A percentile compares a stretch with the other conserved stretches of the same genome.
These are phyloP conservation scores for Tetheella fluctuosa DNA, from an alignment of 2,888 invertebrate genomes.

Conservation along the genomic window DNA sequence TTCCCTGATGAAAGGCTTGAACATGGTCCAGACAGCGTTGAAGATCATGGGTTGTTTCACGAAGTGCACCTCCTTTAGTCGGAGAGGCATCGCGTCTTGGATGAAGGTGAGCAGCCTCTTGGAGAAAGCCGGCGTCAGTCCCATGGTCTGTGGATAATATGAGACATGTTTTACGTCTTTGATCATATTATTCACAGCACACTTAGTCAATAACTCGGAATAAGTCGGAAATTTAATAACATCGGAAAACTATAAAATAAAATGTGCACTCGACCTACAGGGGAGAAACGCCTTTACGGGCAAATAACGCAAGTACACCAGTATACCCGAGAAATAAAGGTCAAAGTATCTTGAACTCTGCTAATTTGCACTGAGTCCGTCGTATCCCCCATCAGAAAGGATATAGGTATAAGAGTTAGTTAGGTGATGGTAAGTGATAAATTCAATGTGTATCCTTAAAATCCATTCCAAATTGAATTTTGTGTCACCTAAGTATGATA, in stretches of 20 bases:
- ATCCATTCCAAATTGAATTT: not conserved
- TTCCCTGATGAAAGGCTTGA: constrained; percentile 92
- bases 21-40: constrained; percentile 92
- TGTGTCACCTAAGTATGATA: not conserved
- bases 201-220: too few species aligned
- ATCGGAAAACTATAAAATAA: too few species aligned
- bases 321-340: too few species aligned
- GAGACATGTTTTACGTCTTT: not conserved
- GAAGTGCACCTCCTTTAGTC: constrained; percentile 93
- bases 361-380: too few species aligned
- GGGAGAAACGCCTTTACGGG: too few species aligned
- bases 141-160: constrained; percentile 79
- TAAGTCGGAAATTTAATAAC: too few species aligned
- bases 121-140: constrained; percentile 89
- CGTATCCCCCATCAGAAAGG: too few species aligned
- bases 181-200: too few species aligned
- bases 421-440: not conserved
- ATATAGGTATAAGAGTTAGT: too few species aligned
- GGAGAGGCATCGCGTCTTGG: constrained; percentile 93
- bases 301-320: too few species aligned
- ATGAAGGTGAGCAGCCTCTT: constrained; percentile 91
- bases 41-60: constrained; percentile 94
- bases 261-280: too few species aligned
- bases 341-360: too few species aligned
- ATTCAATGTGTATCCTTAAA: not conserved